These are phyloP conservation scores for Heliornis fulica DNA, from an alignment of 2,113 vertebrate species.

Conservation along the genomic window DNA sequence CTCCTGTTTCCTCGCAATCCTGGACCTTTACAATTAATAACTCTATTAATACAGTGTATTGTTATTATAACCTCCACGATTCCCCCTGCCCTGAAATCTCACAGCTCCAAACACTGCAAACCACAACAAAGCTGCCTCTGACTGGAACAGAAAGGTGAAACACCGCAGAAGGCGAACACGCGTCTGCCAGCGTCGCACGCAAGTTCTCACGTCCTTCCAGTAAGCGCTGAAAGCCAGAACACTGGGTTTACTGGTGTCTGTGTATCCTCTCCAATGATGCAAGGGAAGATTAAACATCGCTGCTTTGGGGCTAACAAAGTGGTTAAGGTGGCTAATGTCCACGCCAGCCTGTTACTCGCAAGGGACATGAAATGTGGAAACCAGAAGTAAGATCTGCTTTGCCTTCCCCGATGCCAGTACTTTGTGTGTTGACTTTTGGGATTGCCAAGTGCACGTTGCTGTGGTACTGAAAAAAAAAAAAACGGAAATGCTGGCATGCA, in stretches of 20 bases:
- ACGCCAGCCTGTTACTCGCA: neutral
- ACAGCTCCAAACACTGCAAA: neutral
- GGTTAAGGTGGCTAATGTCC: too few relatives aligned
- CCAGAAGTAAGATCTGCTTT: slow-evolving; percentile 17
- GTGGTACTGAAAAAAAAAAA: slow-evolving; percentile 35
- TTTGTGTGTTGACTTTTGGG: slow-evolving; percentile 47
- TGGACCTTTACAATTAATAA: neutral
- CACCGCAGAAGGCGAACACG: rapidly evolving
- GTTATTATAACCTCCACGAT: neutral
- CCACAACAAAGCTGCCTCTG: neutral
- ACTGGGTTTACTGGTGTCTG: neutral
- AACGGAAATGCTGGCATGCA: slow-evolving; percentile 76
- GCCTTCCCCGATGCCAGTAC: neutral
- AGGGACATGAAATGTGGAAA: neutral
- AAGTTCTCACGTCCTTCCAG: neutral
- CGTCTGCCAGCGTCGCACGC: rapidly evolving
- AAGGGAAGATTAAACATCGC: neutral
- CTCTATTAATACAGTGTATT: too few relatives aligned
- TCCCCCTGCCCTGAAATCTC: neutral
- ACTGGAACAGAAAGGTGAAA: neutral
- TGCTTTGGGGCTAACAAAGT: neutral
- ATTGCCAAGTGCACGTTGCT: slow-evolving; percentile 76
- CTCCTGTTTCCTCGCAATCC: neutral
- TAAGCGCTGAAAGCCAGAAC: neutral
- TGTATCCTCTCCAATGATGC: neutral